phyloP scores from a whole-genome alignment of 1,140 invertebrate species.

The Cryptotermes secundus region DNA sequence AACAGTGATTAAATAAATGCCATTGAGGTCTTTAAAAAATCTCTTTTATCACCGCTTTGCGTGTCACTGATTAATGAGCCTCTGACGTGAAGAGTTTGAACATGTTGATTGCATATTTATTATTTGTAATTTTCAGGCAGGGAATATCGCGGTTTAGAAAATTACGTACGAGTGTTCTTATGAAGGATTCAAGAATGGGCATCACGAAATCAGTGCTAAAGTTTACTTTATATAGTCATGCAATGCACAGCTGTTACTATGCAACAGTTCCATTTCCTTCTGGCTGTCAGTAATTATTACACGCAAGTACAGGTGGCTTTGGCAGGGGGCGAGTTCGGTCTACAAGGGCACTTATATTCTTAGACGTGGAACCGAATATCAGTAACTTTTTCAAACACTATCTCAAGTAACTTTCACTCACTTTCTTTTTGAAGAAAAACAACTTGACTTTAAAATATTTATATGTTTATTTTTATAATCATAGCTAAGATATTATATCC shows the following conservation, averaged over 20 bases:
- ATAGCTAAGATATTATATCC: too few relatives aligned
- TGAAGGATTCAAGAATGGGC: background rate
- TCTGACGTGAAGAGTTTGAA: background rate
- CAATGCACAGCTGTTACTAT: background rate
- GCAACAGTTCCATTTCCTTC: slow-evolving; percentile 1
- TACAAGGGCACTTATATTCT: too few relatives aligned
- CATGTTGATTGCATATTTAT: background rate
- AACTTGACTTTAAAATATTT: too few relatives aligned
- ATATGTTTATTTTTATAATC: too few relatives aligned
- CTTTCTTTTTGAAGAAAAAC: too few relatives aligned
- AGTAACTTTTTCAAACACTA: too few relatives aligned
- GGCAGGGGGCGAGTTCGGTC: background rate
- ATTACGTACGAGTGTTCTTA: background rate
- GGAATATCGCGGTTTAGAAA: background rate
- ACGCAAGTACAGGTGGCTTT: background rate
- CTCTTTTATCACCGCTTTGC: background rate
- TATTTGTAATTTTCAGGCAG: background rate
- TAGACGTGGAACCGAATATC: too few relatives aligned
- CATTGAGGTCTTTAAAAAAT: too few relatives aligned
- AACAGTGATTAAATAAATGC: too few relatives aligned
- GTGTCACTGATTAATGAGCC: background rate
- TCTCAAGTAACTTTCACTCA: too few relatives aligned
- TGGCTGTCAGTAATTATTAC: background rate
- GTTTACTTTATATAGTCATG: background rate
- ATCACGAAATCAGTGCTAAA: background rate